Evolutionary conservation across 2,797 vertebrate genomes (phyloP), one percentile per base, ranked within the genome.

Genomic region (Gadopsis bispinosus): DNA sequence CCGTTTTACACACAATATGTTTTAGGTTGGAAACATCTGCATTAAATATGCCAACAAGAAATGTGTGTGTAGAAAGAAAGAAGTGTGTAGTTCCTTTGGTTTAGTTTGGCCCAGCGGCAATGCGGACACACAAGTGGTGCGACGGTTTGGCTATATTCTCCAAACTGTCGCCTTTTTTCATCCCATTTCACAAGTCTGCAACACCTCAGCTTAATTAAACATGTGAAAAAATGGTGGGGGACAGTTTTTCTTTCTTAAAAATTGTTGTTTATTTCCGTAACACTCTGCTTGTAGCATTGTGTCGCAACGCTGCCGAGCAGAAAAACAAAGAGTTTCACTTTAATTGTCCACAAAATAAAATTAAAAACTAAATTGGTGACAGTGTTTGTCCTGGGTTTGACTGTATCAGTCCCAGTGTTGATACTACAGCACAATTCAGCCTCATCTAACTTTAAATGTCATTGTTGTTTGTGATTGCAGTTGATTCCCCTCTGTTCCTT

Each of bases 401-500:
- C 7, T n/a, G 13, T 41, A 31, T 61, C 16, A 47, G 41, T 51
- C 11, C 16, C 22, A 19, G 37, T 53, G 66, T 53, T 3, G 1
- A 62, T 35, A 16, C n/a, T 29, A 26, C 16, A 53, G 9, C 56
- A 64, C 5, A 64, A 22, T 69, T 69, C 0, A 68, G 11, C 35
- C 26, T 78, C 13, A 50, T 67, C 45, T 45, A 35, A 47, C 31
- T 82, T 69, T 56, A 81, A 75, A 73, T 86, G 69, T 72, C 66
- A 67, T 11, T 33, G 39, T 31, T 35, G 39, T 76, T 79, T 81
- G 35, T 63, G 50, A 54, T 47, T 53, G 51, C 50, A 53, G 55
- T 20, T 70, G 35, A 58, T 69, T 69, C 26, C 60, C 69, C 33
- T 61, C 39, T 22, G 16, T 45, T 71, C 54, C 3, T 61, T 59